Evolutionary conservation across 1,140 invertebrate species (phyloP).

Genomic region (Leptopilina clavipes): DNA sequence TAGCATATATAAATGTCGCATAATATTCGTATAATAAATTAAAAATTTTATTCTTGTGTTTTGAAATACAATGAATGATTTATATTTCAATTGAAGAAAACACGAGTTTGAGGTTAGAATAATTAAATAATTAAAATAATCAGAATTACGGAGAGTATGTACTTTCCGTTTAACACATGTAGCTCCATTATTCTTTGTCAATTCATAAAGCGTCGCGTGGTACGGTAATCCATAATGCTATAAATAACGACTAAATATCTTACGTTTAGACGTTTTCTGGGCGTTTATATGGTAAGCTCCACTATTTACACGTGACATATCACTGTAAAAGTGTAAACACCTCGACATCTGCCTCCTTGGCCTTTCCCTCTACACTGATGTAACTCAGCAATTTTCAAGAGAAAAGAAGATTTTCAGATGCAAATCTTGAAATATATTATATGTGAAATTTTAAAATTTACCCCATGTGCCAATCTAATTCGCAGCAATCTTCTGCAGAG

Average conservation of each 20-base stretch:
- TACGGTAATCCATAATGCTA: constrained; percentile 30
- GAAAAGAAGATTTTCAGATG: neutral
- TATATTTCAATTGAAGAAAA: neutral
- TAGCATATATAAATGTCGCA: too few species aligned
- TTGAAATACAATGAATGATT: too few species aligned
- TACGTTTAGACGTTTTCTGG: constrained; percentile 41
- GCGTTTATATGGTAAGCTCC: constrained; percentile 41
- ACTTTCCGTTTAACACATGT: neutral
- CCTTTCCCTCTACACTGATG: neutral
- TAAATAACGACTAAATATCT: constrained; percentile 20
- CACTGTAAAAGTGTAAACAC: constrained; percentile 35
- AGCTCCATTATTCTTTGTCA: constrained; percentile 9
- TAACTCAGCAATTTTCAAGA: neutral
- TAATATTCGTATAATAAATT: too few species aligned
- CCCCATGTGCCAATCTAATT: too few species aligned
- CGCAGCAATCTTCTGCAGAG: too few species aligned
- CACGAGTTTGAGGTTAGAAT: neutral
- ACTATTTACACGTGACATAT: constrained; percentile 48
- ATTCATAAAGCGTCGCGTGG: neutral
- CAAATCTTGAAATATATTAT: neutral
- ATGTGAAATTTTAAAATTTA: neutral
- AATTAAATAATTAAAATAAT: neutral
- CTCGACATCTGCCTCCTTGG: neutral
- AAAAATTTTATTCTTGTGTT: too few species aligned
- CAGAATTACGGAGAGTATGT: neutral